Percentiles rank a stretch among this genome's conserved stretches.
phyloP scores from a whole-genome alignment of 2,888 invertebrate species.

The Ochropleura plecta region DNA sequence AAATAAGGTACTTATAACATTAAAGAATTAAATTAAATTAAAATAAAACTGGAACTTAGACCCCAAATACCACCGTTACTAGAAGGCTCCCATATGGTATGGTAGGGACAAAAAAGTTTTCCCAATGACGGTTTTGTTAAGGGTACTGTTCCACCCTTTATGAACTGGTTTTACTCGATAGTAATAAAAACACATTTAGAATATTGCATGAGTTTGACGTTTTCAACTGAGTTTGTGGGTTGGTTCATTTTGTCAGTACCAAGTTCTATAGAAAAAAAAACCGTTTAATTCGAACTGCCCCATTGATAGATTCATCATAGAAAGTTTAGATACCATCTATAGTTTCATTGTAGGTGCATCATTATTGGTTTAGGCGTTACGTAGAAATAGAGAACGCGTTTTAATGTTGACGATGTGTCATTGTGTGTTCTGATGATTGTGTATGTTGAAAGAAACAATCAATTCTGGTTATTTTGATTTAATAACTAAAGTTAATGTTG shows the following conservation, averaged over 20 bases:
- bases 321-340: slow-evolving; percentile 51
- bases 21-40: too few relatives aligned
- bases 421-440: slow-evolving; percentile 15
- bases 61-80: too few relatives aligned
- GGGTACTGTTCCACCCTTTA: too few relatives aligned
- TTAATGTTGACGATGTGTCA: slow-evolving; percentile 28
- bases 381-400: slow-evolving; percentile 29
- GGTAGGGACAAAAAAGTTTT: too few relatives aligned
- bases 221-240: background rate
- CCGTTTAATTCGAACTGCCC: slow-evolving; percentile 33
- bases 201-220: background rate
- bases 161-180: too few relatives aligned
- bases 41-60: too few relatives aligned
- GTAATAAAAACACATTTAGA: background rate
- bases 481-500: background rate
- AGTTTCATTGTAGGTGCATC: slow-evolving; percentile 47
- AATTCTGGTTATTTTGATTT: slow-evolving; percentile 7
- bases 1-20: too few relatives aligned
- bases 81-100: too few relatives aligned
- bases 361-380: slow-evolving; percentile 47
- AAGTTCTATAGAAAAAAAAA: background rate
- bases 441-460: slow-evolving; percentile 22
- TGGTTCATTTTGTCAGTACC: background rate
- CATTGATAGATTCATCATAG: slow-evolving; percentile 58
- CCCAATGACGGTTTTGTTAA: too few relatives aligned